A percentile compares a stretch with the other conserved stretches of the same genome.
phyloP scores from a whole-genome alignment of 2,113 vertebrate genomes.

The Isichthys henryi region DNA sequence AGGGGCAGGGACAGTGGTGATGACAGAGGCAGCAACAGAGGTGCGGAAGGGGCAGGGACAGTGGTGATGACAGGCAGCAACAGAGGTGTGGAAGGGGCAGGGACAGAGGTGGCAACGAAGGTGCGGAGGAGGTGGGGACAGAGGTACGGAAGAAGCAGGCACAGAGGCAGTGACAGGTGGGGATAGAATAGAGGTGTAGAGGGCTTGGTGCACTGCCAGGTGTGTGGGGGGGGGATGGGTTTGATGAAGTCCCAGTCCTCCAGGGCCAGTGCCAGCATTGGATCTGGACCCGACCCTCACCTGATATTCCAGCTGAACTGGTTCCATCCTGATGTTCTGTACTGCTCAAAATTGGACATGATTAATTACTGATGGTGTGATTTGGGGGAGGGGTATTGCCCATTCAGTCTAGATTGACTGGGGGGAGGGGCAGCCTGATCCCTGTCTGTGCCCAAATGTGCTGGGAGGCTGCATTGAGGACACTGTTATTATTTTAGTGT shows the following conservation, averaged over 20 bases:
- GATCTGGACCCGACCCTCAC: constrained; percentile 44
- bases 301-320: constrained; percentile 52
- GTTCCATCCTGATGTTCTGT: constrained; percentile 40
- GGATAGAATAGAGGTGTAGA: not conserved
- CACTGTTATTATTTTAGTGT: not conserved
- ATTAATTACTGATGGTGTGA: constrained; percentile 52
- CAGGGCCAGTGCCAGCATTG: constrained; percentile 39
- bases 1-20: not conserved
- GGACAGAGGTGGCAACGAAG: constrained; percentile 15
- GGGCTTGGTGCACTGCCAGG: not conserved
- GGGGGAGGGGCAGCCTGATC: not conserved
- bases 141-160: not conserved
- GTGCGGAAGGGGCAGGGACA: not conserved
- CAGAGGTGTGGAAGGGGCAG: constrained; percentile 20
- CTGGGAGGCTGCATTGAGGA: not conserved
- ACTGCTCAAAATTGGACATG: constrained; percentile 43
- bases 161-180: not conserved
- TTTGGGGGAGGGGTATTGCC: constrained; percentile 29
- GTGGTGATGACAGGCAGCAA: not conserved
- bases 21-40: too few relatives aligned
- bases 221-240: too few relatives aligned
- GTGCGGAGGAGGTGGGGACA: not conserved
- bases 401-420: constrained; percentile 37
- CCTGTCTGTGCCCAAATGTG: not conserved
- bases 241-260: constrained; percentile 41